Base-by-base conservation (phyloP, 2,888 invertebrate genomes). In the Fissipunctia ypsillon region DNA sequence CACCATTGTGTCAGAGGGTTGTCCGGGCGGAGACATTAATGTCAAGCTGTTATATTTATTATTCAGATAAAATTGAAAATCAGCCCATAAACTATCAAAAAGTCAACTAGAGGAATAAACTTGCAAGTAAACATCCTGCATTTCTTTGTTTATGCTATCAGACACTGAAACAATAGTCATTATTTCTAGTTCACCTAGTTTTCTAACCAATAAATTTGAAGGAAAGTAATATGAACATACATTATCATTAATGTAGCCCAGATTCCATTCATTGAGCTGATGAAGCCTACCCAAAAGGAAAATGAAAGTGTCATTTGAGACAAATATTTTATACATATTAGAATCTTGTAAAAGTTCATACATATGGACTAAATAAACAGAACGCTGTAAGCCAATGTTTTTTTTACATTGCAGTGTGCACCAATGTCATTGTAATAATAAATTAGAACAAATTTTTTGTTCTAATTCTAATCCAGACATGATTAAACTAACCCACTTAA, bases 401-500 rank as follows among this genome's bases (percentile, higher is more conserved):
- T 16, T 43, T 54, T 16, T 43, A 63, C 45, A 31, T 50, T 43
- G 28, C 65, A 65, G 14, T 43, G 22, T 50, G 19, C 14, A 68
- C 5, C 6, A 16, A 48, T 31, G 45, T 50, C n/a, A 48, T 16
- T 57, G 10, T 31, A 71, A 35, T 41, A n/a, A n/a, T n/a, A n/a
- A n/a, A n/a, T n/a, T n/a, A n/a, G n/a, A n/a, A n/a, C n/a, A n/a
- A n/a, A n/a, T n/a, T n/a, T n/a, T 69, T 28, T 45, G 19, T 25
- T 38, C 31, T 5, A 28, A 45, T n/a, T n/a, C 9, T 38, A 56
- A 43, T 38, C 50, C 28, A 60, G 48, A 68, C 31, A 45, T 56
- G 59, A 70, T 19, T 41, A 78, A 45, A 73, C 38, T 71, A 78
- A 35, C 61, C 71, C 70, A 80, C 5, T 28, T 50, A 66, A 12